Base-by-base conservation (phyloP, 2,113 vertebrate species). In the Lophochroa leadbeateri region DNA sequence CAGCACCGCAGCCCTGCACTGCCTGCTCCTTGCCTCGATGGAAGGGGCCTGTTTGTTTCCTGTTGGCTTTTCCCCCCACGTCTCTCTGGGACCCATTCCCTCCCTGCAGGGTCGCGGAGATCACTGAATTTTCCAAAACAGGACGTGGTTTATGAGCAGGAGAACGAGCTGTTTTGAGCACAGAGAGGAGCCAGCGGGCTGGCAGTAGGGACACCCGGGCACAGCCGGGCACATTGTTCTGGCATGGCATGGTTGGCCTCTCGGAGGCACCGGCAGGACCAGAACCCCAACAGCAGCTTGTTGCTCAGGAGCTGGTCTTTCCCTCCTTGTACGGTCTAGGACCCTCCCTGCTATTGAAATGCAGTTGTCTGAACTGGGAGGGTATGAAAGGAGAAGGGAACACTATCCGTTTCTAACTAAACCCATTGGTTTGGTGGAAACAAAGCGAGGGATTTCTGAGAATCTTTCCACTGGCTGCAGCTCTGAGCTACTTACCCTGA, bases 401-500 rank as follows among this genome's bases (percentile, higher is more conserved):
- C 10, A 13, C 86, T 67, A 7, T 86, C 86, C 11, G 8, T 79
- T 88, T 70, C 76, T 57, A 61, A 65, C 92, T 95, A 90, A 95
- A 91, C 77, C 88, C 49, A 8, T 71, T 61, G 90, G 94, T 91
- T 68, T 88, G 84, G 43, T 81, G 88, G 84, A 90, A 92, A 96
- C 95, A 96, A 94, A 95, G 92, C 1, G 17, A 86, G 88, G 82
- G 94, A 93, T 95, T 95, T 86, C 47, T 29, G 61, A 88, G 93
- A 79, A 90, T 92, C 80, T 92, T 96, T 65, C 82, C 67, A 10
- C 70, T 47, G 85, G 60, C 93, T 96, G 70, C 81, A 85, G 89
- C 82, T 88, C 89, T 96, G 96, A 97, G 96, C 96, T 97, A 7
- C 96, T 97, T 97, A 97, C 39, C 67, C 92, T 90, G 82, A 94